These are phyloP conservation scores for Sturnus vulgaris DNA, from an alignment of 2,113 vertebrate genomes.

Conservation along the genomic window DNA sequence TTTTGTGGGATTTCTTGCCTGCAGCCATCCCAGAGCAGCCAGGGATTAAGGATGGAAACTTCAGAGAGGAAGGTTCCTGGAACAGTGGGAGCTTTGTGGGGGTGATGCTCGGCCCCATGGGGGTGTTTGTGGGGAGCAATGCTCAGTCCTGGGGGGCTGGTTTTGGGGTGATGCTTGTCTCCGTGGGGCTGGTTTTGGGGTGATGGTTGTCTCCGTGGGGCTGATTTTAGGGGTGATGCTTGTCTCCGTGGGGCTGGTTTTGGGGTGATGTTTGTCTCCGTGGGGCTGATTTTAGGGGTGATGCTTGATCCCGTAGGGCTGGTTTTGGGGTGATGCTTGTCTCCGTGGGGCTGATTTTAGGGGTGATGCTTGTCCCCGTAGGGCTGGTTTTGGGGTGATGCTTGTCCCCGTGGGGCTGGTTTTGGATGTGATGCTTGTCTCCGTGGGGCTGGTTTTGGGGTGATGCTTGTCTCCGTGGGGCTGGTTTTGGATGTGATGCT, in stretches of 20 bases:
- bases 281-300: neutral
- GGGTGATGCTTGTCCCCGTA: accelerated
- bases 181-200: accelerated
- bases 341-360: neutral
- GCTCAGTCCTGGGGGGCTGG: neutral
- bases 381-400: neutral
- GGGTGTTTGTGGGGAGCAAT: no score
- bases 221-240: neutral
- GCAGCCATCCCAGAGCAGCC: neutral
- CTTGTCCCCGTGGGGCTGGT: accelerated
- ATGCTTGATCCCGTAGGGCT: accelerated
- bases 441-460: accelerated
- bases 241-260: neutral
- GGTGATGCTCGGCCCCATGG: accelerated
- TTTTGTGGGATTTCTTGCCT: neutral
- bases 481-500: neutral
- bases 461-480: neutral
- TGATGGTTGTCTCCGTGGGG: accelerated
- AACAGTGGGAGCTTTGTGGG: neutral
- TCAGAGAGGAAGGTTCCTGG: neutral
- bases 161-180: neutral
- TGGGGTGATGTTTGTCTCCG: no score
- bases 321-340: neutral
- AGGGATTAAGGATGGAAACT: neutral
- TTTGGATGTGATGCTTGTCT: neutral